Conservation (phyloP, 2,797 vertebrate species). For the Acrossocheilus wenchowensis region DNA sequence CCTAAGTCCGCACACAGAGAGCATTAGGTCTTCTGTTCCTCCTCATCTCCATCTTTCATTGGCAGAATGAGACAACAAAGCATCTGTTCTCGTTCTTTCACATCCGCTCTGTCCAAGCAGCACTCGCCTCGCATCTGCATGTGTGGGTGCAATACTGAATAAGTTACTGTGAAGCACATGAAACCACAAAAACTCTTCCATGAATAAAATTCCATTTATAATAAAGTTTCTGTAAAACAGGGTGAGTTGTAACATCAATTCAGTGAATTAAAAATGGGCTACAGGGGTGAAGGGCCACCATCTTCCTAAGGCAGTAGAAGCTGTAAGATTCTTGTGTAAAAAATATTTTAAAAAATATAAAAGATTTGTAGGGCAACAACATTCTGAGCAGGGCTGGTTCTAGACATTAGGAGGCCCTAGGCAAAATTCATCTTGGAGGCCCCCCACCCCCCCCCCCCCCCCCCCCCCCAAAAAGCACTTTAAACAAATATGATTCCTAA, state of each 20-base stretch:
- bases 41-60: constrained; percentile 52
- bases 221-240: neutral
- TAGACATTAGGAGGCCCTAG: too few species aligned
- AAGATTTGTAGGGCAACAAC: neutral
- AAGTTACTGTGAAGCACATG: constrained; percentile 20
- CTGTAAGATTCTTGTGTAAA: neutral
- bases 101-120: constrained; percentile 38
- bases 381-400: neutral
- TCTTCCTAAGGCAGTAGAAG: neutral
- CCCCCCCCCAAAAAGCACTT: too few species aligned
- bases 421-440: too few species aligned
- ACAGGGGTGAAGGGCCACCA: neutral
- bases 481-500: too few species aligned
- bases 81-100: constrained; percentile 69
- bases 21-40: constrained; percentile 44
- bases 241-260: neutral
- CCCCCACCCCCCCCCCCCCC: too few species aligned
- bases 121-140: constrained; percentile 30
- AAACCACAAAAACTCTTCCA: constrained; percentile 7
- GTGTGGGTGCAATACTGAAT: constrained; percentile 30
- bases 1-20: constrained; percentile 32
- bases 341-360: neutral
- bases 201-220: constrained; percentile 30
- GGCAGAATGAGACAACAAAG: constrained; percentile 71
- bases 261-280: neutral